These are phyloP conservation scores for Cryptomyrus ogoouensis DNA, from an alignment of 2,113 vertebrate genomes.

Conservation along the genomic window DNA sequence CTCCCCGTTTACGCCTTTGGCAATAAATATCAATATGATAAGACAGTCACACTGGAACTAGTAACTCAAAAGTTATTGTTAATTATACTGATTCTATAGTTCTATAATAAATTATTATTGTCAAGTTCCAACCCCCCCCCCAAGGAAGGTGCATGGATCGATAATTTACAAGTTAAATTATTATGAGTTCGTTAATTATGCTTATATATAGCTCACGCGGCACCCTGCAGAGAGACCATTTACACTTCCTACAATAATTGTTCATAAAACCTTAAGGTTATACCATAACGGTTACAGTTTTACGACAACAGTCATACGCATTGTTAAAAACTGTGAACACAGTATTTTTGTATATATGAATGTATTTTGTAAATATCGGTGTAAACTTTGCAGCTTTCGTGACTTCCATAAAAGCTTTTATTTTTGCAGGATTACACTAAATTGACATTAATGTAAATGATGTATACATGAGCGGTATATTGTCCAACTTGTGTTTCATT, in stretches of 20 bases:
- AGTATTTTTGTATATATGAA: neutral
- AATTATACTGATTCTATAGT: neutral
- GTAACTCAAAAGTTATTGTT: neutral
- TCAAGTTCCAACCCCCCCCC: neutral
- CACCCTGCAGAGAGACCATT: neutral
- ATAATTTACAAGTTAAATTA: neutral
- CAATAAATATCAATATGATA: neutral
- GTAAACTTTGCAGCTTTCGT: no score
- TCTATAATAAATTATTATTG: neutral
- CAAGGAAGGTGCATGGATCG: neutral
- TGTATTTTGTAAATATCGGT: no score
- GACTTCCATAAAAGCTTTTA: no score
- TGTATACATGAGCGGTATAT: no score
- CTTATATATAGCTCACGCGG: neutral
- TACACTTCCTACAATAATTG: neutral
- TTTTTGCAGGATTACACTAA: no score
- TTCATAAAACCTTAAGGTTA: neutral
- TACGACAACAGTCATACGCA: neutral
- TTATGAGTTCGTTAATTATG: neutral
- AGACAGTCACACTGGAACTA: neutral
- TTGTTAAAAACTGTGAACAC: neutral
- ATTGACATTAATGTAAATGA: no score
- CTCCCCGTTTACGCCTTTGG: constrained; percentile 37
- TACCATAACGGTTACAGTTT: neutral
- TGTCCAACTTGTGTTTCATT: no score